Evolutionary conservation across 2,888 invertebrate species (phyloP), one percentile per base, ranked within the genome.

Genomic region (Eupsilia transversa): DNA sequence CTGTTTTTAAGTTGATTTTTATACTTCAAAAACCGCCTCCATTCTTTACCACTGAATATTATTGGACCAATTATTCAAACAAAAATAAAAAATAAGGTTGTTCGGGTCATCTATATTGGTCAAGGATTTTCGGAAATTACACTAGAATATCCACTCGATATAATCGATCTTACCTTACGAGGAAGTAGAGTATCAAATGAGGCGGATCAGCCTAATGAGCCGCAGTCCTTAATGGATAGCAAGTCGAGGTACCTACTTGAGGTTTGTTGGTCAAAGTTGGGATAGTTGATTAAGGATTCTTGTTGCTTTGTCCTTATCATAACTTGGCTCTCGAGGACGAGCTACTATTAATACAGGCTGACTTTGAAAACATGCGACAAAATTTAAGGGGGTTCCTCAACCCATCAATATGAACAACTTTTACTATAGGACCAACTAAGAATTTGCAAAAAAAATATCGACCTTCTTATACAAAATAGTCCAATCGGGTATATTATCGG

Each of bases 131-230:
- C 38, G 68, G 61, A 67, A 63, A 27, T 63, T 46, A n/a, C 46
- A 17, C 30, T 27, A 33, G 74, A 78, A 81, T 30, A 65, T 79
- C n/a, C 35, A 43, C 33, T 59, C 38, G 38, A 63, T 74, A 46
- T n/a, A 79, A 33, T 82, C 68, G 38, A 82, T 67, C 52, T 68
- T 77, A 69, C 77, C 46, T 68, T 57, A 57, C 54, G 23, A 76
- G 82, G 77, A 57, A 77, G 57, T 57, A 52, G 17, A 59, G 78
- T 41, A 70, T 68, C 63, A 63, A 79, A 79, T 79, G 79, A 79
- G 43, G 38, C 69, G 77, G 41, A 57, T 63, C 68, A 23, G 63
- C 14, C 52, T 68, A 82, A 79, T 79, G 79, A 79, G 52, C 14
- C 63, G 27, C 17, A 43, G 17, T 38, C 35, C 59, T 54, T 80